Base-by-base conservation (phyloP, 2,797 vertebrate species). In the Gymnodraco acuticeps region DNA sequence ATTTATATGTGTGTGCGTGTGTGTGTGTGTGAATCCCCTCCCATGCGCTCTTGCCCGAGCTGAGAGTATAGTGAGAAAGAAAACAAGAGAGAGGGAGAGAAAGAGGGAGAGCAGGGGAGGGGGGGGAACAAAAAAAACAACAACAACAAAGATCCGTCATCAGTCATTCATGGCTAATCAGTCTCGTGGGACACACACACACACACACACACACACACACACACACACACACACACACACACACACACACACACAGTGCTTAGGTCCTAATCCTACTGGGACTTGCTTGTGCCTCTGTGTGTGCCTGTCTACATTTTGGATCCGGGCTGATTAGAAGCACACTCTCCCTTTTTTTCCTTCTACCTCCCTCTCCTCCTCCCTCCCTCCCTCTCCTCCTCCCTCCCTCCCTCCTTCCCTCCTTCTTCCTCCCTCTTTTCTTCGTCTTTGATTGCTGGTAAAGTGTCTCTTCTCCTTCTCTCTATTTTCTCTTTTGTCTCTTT, bases 101-200 rank as follows among this genome's bases (percentile, higher is more conserved):
- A 7, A 14, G 46, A 48, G 10, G 12, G 3, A 51, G 16, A n/a
- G 27, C 4, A 27, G 33, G 33, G 33, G 11, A 58, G 5, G n/a
- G 20, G 13, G 20, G 17, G 6, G 10, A 3, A n/a, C n/a, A 7
- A 2, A 43, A 51, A 43, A 78, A 84, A 78, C 77, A 68, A 92
- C 88, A 90, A 92, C 91, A 94, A 93, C 93, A 95, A 94, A 95
- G 94, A 94, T 93, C 93, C 89, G 93, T 92, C 94, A 95, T 95
- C 94, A 95, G 94, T 94, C 94, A 94, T 95, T 94, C 92, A 94
- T 92, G 92, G 92, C 91, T 96, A 96, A 96, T 96, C 94, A 95
- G 95, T 95, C 95, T 94, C 95, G 23, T 88, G 95, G 94, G 95
- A 95, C 62, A 43, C 70, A n/a, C 81, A 46, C 72, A 67, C 60